Evolutionary conservation across 2,113 vertebrate species (phyloP), one percentile per base, ranked within the genome.

Genomic region (Struthidea cinerea): DNA sequence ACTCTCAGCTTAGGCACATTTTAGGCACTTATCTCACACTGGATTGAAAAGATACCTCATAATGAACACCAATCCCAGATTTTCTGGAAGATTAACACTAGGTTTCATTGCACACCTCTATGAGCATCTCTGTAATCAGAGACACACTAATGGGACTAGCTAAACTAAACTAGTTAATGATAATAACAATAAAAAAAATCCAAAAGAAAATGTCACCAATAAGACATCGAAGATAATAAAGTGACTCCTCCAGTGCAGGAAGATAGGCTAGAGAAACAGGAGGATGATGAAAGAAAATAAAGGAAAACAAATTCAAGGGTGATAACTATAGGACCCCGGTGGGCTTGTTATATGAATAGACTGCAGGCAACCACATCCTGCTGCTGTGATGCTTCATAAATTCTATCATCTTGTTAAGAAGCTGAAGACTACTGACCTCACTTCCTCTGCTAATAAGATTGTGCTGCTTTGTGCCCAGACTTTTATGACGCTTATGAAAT

Each of bases 291-390:
- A 98, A 98, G 96, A 96, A 98, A 98, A 97, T 60, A 97, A 98
- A 98, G 95, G 93, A 97, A 97, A 98, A 98, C 64, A 98, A 98
- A 98, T 97, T 97, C 95, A 96, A 96, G 94, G 92, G 97, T 37
- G 90, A 96, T 98, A 98, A 97, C 93, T 95, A 97, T 87, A 91
- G 98, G 98, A 98, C 98, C 98, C 99, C 94, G 65, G 98, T 98
- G 98, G 98, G 98, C 98, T 99, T 99, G 98, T 99, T 99, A 99
- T 97, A 97, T 97, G 98, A 98, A 98, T 94, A 97, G 98, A 97
- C 98, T 97, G 97, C 97, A 98, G 98, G 98, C 98, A 98, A 98
- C 98, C 95, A 97, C 94, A 96, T 98, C 97, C 97, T 98, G 98
- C 98, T 87, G 92, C 97, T 37, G 60, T 84, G 95, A 97, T 84